A percentile compares a stretch with the other conserved stretches of the same genome.
Evolutionary conservation across 2,888 invertebrate genomes (phyloP).

Genomic region (Brachycybe producta): DNA sequence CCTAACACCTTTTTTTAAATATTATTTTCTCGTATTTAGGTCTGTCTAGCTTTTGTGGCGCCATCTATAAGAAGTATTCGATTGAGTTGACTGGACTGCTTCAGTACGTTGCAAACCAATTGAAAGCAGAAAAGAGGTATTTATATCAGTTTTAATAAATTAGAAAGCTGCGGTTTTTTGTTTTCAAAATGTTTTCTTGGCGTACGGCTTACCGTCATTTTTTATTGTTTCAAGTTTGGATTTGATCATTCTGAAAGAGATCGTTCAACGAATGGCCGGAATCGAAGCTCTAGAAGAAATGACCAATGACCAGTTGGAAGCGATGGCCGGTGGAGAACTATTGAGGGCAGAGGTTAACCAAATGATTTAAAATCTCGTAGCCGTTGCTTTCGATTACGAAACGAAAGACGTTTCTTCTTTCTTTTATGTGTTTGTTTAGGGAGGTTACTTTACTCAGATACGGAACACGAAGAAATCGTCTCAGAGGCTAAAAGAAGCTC

Average conservation of each 20-base stretch:
- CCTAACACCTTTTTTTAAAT: neutral
- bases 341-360: conserved; percentile 70
- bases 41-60: conserved; percentile 87
- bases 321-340: conserved; percentile 92
- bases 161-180: conserved; percentile 12
- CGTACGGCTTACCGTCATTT: neutral
- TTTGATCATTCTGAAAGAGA: conserved; percentile 77
- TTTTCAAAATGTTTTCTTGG: conserved; percentile 11
- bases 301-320: conserved; percentile 89
- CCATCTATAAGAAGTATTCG: conserved; percentile 92
- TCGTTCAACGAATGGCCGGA: conserved; percentile 98
- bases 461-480: conserved; percentile 94
- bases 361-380: conserved; percentile 22
- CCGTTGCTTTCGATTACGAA: no score
- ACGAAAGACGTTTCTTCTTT: neutral
- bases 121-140: conserved; percentile 89
- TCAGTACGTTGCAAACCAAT: conserved; percentile 92
- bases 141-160: conserved; percentile 21
- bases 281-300: conserved; percentile 94
- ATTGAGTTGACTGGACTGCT: conserved; percentile 88
- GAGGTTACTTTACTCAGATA: conserved; percentile 93
- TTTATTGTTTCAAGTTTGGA: conserved; percentile 62
- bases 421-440: conserved; percentile 43
- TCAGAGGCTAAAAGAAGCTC: conserved; percentile 81
- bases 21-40: conserved; percentile 25